A percentile compares a stretch with the other conserved stretches of the same genome.
phyloP scores from a whole-genome alignment of 2,888 invertebrate genomes.

The Nemoura dubitans region DNA sequence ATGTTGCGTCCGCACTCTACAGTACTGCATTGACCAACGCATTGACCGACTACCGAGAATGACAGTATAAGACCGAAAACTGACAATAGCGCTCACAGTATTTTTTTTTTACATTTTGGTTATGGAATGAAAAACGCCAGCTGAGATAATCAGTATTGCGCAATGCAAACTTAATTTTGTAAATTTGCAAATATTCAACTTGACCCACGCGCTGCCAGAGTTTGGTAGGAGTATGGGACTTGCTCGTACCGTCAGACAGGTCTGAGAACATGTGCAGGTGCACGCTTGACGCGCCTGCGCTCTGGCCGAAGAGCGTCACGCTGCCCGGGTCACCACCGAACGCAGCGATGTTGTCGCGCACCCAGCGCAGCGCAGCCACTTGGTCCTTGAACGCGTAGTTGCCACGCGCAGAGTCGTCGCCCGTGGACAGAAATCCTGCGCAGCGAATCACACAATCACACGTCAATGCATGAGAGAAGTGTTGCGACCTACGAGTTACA shows the following conservation, averaged over 20 bases:
- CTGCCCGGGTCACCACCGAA: slow-evolving; percentile 29
- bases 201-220: too few relatives aligned
- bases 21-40: too few relatives aligned
- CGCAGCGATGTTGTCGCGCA: slow-evolving; percentile 42
- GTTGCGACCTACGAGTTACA: background rate
- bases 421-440: slow-evolving; percentile 68
- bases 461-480: background rate
- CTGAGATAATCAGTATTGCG: too few relatives aligned
- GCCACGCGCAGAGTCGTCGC: slow-evolving; percentile 70
- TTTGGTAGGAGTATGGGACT: too few relatives aligned
- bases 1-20: too few relatives aligned
- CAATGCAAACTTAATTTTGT: too few relatives aligned
- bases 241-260: slow-evolving; percentile 52
- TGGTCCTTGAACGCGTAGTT: slow-evolving; percentile 71
- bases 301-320: slow-evolving; percentile 36
- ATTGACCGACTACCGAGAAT: too few relatives aligned
- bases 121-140: too few relatives aligned
- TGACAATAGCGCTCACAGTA: background rate
- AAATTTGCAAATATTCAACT: too few relatives aligned
- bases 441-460: background rate
- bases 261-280: slow-evolving; percentile 18
- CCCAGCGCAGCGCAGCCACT: slow-evolving; percentile 49
- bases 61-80: too few relatives aligned
- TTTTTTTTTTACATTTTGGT: background rate
- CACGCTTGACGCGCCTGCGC: slow-evolving; percentile 24